Evolutionary conservation across 2,797 vertebrate species (phyloP), one percentile per base, ranked within the genome.

Genomic region (Hippoglossus hippoglossus): DNA sequence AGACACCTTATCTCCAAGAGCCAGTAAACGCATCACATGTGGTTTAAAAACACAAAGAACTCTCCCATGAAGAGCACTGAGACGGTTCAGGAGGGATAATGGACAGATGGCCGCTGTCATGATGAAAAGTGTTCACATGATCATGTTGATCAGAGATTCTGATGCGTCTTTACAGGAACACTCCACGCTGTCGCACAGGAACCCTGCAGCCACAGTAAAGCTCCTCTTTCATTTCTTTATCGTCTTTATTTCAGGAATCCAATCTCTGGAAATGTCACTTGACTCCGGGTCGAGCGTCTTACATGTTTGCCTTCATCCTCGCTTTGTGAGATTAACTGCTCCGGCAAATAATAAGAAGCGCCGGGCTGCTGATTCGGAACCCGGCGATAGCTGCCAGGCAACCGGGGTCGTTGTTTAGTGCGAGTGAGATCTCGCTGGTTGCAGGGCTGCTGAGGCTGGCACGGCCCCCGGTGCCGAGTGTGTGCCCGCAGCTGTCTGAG

Each of bases 401-500:
- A 92, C 91, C 81, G 47, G 47, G 55, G 13, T 22, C 8, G 26
- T 39, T 64, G 72, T 70, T 66, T 22, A 64, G 52, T 18, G 49
- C 0, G 39, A 53, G 52, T 3, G 63, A 67, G 76, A 59, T 74
- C 62, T 69, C 49, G 7, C 36, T n/a, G 25, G 46, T 28, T 16
- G 44, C 44, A 16, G 44, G 19, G 44, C 18, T 6, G 44, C 44
- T 5, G 44, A 46, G 18, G 71, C 21, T 81, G 81, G 81, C 76
- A 60, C 2, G 44, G 31, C 6, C 28, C 36, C 2, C 24, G 25
- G 52, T 15, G 24, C 51, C 4, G 15, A 44, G 41, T 60, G 46
- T 22, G 78, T 11, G 67, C 90, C 88, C 83, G 81, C 95, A 96
- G 95, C 96, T 96, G 95, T 91, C 90, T 88, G 79, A 64, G 63